These are phyloP conservation scores for Columbina picui DNA, from an alignment of 2,113 vertebrate genomes.

Conservation along the genomic window DNA sequence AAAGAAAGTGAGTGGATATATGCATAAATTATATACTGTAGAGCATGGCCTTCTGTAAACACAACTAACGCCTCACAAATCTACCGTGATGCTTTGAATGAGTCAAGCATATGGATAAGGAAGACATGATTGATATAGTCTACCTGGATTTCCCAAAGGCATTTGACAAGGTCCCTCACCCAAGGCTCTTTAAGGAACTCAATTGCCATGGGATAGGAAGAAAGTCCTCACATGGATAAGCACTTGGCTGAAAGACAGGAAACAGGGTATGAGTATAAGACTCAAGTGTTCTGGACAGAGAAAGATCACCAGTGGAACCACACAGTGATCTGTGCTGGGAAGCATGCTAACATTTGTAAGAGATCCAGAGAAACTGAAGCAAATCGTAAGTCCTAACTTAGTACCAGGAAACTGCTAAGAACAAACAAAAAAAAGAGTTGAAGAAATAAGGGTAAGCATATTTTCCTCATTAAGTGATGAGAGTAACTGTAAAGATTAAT, in stretches of 20 bases:
- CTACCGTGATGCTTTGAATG: background rate
- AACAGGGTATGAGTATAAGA: background rate
- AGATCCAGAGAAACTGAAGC: background rate
- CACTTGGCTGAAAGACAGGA: slow-evolving; percentile 47
- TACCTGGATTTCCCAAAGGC: slow-evolving; percentile 41
- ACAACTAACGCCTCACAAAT: background rate
- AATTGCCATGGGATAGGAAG: slow-evolving; percentile 30
- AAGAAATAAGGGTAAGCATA: rapidly evolving
- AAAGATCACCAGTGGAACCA: background rate
- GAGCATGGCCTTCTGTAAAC: background rate
- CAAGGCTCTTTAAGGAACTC: slow-evolving; percentile 26
- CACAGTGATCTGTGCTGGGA: background rate
- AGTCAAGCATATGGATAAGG: background rate
- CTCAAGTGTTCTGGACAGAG: background rate
- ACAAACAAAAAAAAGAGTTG: background rate
- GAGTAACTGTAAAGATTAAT: background rate
- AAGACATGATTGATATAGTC: background rate
- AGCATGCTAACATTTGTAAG: background rate
- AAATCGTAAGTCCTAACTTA: background rate
- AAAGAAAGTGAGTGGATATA: background rate
- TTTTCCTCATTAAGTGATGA: background rate
- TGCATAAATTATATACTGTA: background rate
- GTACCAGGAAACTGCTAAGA: background rate
- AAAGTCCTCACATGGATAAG: slow-evolving; percentile 29
- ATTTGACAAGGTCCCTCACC: slow-evolving; percentile 47